Evolutionary conservation across 64 coral and sea anemone species (phyloP), one percentile per base, ranked within the genome.

Genomic region (Actinia equina): DNA sequence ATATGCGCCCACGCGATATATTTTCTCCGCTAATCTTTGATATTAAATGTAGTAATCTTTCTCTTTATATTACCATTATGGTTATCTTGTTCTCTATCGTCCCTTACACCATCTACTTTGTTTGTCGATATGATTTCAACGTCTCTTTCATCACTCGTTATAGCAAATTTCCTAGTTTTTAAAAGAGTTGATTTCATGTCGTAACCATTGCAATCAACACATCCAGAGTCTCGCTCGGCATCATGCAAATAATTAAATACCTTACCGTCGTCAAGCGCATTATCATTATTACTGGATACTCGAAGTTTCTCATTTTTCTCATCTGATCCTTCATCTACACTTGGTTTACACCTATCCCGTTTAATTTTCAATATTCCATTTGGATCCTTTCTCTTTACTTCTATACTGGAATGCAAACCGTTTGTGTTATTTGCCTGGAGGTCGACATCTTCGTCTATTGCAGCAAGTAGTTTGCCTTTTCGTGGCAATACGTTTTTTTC

Each of bases 191-290:
- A 2, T 45, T 49, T 44, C 15, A 52, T 17, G 3, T 20, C 9
- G 43, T 81, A 81, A 3, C 44, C 78, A 81, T 81, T 44, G 7
- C 69, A 74, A 74, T 74, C 69, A 14, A 74, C 26, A 16, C 7
- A 81, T 81, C 78, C 78, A n/a, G 78, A 81, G 27, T 81, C 78
- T 19, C 78, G 78, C 17, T 81, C 18, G 13, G 18, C 78, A 52
- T 20, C 78, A 81, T 3, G 7, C 7, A 25, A 22, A 20, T 20
- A 17, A 81, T 49, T n/a, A 49, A 1, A 46, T 5, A 20, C 9
- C 17, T 81, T 23, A 46, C 45, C 42, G 17, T 81, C 25, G 27
- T 6, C 76, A 52, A 49, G 17, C 1, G 5, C 78, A 52, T 81
- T 65, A 7, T 23, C 17, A 81, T 49, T 46, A 81, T 49, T 46